phyloP scores from a whole-genome alignment of 2,113 vertebrate species.

The Etia nguti region DNA sequence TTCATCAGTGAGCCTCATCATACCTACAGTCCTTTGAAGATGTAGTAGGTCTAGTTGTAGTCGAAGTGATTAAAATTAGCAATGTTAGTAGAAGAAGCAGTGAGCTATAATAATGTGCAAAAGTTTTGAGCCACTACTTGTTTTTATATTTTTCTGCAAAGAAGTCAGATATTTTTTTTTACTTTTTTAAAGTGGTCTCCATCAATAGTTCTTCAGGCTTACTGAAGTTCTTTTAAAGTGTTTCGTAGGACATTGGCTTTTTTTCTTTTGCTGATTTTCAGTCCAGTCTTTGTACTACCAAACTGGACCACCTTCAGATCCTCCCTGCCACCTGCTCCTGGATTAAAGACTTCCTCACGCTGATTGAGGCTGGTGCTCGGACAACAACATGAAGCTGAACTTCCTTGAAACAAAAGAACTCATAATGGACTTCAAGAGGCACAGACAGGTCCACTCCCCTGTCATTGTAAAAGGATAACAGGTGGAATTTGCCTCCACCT shows the following conservation, averaged over 20 bases:
- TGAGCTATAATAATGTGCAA: not conserved
- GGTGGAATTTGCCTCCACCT: not conserved
- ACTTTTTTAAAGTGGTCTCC: not conserved
- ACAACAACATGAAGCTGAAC: not conserved
- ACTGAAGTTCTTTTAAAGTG: not conserved
- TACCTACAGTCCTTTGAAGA: constrained; percentile 4
- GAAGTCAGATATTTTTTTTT: not conserved
- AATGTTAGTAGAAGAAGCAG: not conserved
- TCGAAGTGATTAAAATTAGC: not conserved
- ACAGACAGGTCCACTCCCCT: not conserved
- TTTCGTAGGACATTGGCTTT: not conserved
- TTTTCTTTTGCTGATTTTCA: not conserved
- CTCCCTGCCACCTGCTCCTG: not conserved
- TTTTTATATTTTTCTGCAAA: not conserved
- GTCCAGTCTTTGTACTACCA: not conserved
- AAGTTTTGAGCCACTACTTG: not conserved
- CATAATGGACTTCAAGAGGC: not conserved
- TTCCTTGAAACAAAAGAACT: not conserved
- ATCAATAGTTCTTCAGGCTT: not conserved
- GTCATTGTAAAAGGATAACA: not conserved
- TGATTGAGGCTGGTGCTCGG: not conserved
- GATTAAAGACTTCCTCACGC: not conserved
- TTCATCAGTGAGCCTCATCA: not conserved
- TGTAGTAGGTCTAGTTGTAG: not conserved
- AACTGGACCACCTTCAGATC: not conserved